Conservation (phyloP, 2,888 invertebrate genomes). For the Scaptodrosophila latifasciaeformis region DNA sequence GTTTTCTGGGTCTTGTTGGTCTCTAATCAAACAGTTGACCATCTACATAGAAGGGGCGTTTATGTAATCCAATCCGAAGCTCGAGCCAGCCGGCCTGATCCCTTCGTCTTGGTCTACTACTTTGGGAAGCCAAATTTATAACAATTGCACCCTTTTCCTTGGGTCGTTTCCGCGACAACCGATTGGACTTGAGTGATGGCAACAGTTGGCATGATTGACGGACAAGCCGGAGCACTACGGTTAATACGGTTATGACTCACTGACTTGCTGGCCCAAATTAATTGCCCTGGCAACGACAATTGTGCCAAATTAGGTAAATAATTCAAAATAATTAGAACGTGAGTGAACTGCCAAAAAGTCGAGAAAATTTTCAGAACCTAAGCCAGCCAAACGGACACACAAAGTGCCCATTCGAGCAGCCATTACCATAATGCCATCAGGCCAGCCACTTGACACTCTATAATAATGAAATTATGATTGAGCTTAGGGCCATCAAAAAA, state of each 20-base stretch:
- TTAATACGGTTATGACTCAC: slow-evolving; percentile 38
- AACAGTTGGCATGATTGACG: slow-evolving; percentile 62
- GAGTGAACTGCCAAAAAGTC: background rate
- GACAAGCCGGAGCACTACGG: slow-evolving; percentile 5
- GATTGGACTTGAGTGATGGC: slow-evolving; percentile 57
- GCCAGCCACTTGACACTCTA: slow-evolving; percentile 53
- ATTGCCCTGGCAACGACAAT: slow-evolving; percentile 61
- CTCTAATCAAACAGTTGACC: slow-evolving; percentile 18
- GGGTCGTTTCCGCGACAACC: slow-evolving; percentile 36
- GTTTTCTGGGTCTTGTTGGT: slow-evolving; percentile 40
- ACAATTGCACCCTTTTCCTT: slow-evolving; percentile 12
- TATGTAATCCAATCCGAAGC: slow-evolving; percentile 52
- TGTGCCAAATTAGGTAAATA: slow-evolving; percentile 66
- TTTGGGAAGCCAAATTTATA: background rate
- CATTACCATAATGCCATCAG: slow-evolving; percentile 51
- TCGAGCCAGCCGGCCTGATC: slow-evolving; percentile 31
- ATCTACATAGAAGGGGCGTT: no score
- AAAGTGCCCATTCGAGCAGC: slow-evolving; percentile 50
- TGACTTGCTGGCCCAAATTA: slow-evolving; percentile 46
- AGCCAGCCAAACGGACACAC: slow-evolving; percentile 38
- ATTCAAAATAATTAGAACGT: slow-evolving; percentile 66
- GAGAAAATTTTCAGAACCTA: background rate
- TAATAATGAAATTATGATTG: slow-evolving; percentile 68
- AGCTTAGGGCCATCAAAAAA: slow-evolving; percentile 50
- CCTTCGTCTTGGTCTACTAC: slow-evolving; percentile 18